Evolutionary conservation across 1,140 invertebrate species (phyloP).

Genomic region (Drosophila arizonae): DNA sequence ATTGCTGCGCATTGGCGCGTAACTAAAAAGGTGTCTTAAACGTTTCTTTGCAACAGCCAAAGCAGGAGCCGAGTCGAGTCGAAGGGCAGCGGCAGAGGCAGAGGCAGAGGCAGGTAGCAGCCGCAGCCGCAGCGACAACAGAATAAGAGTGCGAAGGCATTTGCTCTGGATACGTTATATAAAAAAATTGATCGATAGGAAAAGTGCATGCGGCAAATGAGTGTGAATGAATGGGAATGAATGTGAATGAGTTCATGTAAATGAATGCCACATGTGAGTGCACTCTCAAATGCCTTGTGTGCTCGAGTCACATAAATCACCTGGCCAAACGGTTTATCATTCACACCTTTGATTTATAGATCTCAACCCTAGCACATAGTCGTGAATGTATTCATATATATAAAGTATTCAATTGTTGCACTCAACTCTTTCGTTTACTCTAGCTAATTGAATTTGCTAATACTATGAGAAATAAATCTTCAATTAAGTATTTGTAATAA

Average conservation of each 20-base stretch:
- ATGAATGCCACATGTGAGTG: background rate
- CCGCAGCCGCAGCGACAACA: too few species aligned
- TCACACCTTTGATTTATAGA: background rate
- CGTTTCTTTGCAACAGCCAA: slow-evolving; percentile 48
- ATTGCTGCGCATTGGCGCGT: slow-evolving; percentile 57
- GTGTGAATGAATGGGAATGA: slow-evolving; percentile 22
- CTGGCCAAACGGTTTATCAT: slow-evolving; percentile 20
- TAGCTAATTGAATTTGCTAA: too few species aligned
- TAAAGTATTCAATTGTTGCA: background rate
- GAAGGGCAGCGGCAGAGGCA: background rate
- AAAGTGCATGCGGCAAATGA: slow-evolving; percentile 44
- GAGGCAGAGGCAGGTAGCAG: slow-evolving; percentile 10
- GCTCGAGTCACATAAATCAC: slow-evolving; percentile 19
- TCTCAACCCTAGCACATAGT: background rate
- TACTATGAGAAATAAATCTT: too few species aligned
- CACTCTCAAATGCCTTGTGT: background rate
- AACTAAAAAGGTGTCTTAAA: slow-evolving; percentile 78
- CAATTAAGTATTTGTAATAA: too few species aligned
- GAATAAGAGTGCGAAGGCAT: background rate
- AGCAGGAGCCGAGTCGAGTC: background rate
- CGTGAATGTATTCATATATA: background rate
- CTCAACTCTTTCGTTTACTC: too few species aligned
- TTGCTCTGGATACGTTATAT: slow-evolving; percentile 16
- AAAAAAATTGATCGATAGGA: slow-evolving; percentile 42
- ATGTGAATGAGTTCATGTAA: background rate